Base-by-base conservation (phyloP, 1,140 invertebrate genomes). In the Camponotus pennsylvanicus region DNA sequence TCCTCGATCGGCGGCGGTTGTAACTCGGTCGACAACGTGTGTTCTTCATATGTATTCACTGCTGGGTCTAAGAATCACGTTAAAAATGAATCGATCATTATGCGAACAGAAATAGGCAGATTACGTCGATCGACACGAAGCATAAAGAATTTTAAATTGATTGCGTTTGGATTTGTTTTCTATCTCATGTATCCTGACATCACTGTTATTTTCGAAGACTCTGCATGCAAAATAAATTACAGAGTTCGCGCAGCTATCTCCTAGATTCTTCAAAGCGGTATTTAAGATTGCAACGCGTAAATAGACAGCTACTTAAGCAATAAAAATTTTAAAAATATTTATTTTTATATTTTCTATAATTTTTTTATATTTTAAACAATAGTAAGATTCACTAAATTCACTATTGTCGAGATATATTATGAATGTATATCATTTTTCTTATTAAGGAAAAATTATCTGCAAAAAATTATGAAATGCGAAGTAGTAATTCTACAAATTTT, bases 11-110 rank as follows among this genome's bases (percentile, higher is more conserved):
- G 86, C 3, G 92, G 93, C 32, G 94, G 94, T 52, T 57, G 15
- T 52, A 94, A 77, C 0, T 95, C 94, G 0, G 93, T 94, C 11
- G 94, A 76, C 27, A 93, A 88, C 4, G 93, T 93, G 78, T 13
- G 11, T 85, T 66, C 69, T 88, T 91, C 9, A 15, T 52, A 1
- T 87, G 59, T 57, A 83, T 89, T 75, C 37, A 15, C 11, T 70
- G 37, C 1, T 6, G 7, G 1, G 9, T 52, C 66, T 79, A 57
- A 42, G 59, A 15, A 49, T 55, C 2, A 57, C 34, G n/a, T 57
- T 52, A 64, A 66, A 70, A 57, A 21, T 49, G 3, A 42, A 67
- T 77, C 3, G 7, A 75, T 57, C 45, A 27, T 67, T 84, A 34
- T 27, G 67, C 49, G 61, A 70, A 76, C 8, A 61, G 9, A 69